These are phyloP conservation scores for Microtus ochrogaster DNA, from an alignment of 2,113 vertebrate species.

Conservation along the genomic window DNA sequence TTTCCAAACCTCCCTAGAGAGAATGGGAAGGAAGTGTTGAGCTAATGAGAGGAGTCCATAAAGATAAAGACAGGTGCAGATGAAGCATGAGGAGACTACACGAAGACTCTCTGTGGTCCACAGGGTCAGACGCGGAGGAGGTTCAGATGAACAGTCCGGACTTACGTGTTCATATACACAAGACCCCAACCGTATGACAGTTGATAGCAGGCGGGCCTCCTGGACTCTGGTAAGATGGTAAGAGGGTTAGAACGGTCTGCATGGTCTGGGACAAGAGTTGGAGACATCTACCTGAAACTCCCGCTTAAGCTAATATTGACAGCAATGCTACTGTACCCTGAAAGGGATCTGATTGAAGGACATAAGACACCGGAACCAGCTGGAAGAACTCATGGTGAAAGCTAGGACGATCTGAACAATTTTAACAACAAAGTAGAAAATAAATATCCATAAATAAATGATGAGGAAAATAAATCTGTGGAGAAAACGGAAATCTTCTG, in stretches of 20 bases:
- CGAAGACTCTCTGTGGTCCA: background rate
- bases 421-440: background rate
- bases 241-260: background rate
- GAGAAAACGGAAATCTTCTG: background rate
- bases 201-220: background rate
- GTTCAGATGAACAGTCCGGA: background rate
- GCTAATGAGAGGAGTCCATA: background rate
- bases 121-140: no score
- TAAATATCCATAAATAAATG: slow-evolving; percentile 1
- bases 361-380: no score
- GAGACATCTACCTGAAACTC: background rate
- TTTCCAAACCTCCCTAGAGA: background rate
- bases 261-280: background rate
- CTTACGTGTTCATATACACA: background rate
- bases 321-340: background rate
- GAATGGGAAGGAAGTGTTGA: background rate
- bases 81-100: background rate
- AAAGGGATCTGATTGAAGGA: background rate
- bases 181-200: background rate
- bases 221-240: background rate
- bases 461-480: background rate
- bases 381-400: background rate
- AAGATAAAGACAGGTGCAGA: background rate
- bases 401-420: background rate
- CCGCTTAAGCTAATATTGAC: background rate